Conservation (phyloP, 2,888 invertebrate genomes). For the Gymnoscelis rufifasciata region DNA sequence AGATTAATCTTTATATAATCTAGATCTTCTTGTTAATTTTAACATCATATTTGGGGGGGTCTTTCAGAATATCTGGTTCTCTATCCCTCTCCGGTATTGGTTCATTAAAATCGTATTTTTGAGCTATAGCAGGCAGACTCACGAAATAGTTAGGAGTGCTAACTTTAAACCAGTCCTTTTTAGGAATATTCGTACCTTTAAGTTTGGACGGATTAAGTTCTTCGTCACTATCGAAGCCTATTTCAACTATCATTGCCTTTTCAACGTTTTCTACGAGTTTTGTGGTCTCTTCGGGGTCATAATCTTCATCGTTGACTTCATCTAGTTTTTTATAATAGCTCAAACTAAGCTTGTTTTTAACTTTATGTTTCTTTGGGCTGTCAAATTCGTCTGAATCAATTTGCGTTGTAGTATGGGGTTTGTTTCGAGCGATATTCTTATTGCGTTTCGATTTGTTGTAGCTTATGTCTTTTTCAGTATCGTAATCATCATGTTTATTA, state of each 20-base stretch:
- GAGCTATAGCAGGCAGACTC: conserved; percentile 44
- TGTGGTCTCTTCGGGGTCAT: not conserved
- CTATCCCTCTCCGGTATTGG: conserved; percentile 55
- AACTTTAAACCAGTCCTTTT: conserved; percentile 39
- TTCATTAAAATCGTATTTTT: conserved; percentile 57
- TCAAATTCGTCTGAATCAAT: too few relatives aligned
- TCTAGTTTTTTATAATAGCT: not conserved
- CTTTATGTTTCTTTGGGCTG: too few relatives aligned
- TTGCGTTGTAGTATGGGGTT: too few relatives aligned
- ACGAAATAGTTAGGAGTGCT: conserved; percentile 49
- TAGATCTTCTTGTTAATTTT: conserved; percentile 47
- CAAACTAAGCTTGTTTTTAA: too few relatives aligned
- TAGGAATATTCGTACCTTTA: conserved; percentile 43
- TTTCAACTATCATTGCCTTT: not conserved
- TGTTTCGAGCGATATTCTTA: too few relatives aligned
- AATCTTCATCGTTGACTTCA: not conserved
- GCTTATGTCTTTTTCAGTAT: too few relatives aligned
- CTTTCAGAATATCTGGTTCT: conserved; percentile 39
- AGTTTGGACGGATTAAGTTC: conserved; percentile 1
- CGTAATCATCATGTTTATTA: too few relatives aligned
- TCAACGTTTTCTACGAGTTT: not conserved
- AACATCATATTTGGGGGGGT: conserved; percentile 37
- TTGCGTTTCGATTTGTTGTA: too few relatives aligned
- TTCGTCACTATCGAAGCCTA: not conserved
- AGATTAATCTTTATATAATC: not conserved